Evolutionary conservation across 2,113 vertebrate species (phyloP).

Genomic region (Panthera tigris): DNA sequence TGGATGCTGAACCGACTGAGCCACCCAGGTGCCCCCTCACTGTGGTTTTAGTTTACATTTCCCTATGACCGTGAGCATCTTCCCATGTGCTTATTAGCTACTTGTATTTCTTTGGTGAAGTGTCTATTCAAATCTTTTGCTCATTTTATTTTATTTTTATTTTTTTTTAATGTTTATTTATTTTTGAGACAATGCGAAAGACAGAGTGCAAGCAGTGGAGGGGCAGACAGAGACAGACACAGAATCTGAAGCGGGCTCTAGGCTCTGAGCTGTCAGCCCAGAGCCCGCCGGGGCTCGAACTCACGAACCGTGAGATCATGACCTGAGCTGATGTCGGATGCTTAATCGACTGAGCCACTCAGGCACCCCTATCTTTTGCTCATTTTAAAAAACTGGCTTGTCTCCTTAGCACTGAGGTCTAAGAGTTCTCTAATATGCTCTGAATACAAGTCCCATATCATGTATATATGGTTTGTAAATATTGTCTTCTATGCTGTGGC

Average conservation of each 20-base stretch:
- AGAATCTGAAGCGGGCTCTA: no score
- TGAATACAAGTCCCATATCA: neutral
- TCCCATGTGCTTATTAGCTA: neutral
- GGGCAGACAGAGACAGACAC: no score
- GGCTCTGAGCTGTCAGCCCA: no score
- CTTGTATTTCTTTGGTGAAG: neutral
- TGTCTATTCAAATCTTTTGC: neutral
- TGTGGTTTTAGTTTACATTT: neutral
- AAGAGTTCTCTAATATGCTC: neutral
- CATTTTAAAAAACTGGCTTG: neutral
- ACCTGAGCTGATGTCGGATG: no score
- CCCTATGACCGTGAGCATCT: neutral
- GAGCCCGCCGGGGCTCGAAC: no score
- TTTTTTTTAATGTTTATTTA: no score
- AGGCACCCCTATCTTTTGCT: neutral
- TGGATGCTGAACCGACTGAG: no score
- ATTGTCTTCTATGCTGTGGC: neutral
- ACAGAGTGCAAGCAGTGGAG: no score
- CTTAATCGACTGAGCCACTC: no score
- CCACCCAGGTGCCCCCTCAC: no score
- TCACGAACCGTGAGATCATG: no score
- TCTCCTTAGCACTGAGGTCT: neutral
- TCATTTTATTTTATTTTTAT: neutral
- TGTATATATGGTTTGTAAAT: neutral
- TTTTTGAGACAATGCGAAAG: no score